Percentiles rank a stretch among this genome's conserved stretches.
Evolutionary conservation across 1,140 invertebrate genomes (phyloP).

Genomic region (Bombus terrestris): DNA sequence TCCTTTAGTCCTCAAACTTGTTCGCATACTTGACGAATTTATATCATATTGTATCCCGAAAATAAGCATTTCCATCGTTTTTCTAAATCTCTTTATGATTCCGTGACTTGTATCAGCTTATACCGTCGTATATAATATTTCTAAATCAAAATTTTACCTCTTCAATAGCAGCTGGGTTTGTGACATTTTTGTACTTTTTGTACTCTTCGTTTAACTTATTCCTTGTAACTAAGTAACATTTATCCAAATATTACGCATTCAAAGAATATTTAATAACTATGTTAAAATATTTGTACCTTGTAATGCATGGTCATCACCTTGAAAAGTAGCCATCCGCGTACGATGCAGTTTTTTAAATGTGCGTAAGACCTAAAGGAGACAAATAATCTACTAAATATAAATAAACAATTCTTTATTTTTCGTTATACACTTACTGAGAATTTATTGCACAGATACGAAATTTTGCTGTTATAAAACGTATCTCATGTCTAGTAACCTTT

Average conservation of each 20-base stretch:
- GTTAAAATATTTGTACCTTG: constrained; percentile 76
- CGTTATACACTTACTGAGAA: too few species aligned
- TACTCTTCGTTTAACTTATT: constrained; percentile 87
- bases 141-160: constrained; percentile 79
- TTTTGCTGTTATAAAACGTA: background rate
- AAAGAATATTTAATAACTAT: constrained; percentile 20
- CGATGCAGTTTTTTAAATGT: constrained; percentile 87
- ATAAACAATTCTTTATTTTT: too few species aligned
- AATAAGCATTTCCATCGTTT: too few species aligned
- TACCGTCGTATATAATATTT: too few species aligned
- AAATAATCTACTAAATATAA: constrained; percentile 17
- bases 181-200: constrained; percentile 84
- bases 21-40: too few species aligned
- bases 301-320: constrained; percentile 84
- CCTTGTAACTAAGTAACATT: constrained; percentile 79
- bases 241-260: constrained; percentile 27
- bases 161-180: constrained; percentile 82
- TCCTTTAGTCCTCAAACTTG: too few species aligned
- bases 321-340: constrained; percentile 85
- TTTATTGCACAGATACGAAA: background rate
- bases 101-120: too few species aligned
- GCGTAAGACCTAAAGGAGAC: constrained; percentile 83
- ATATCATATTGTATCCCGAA: too few species aligned
- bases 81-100: too few species aligned
- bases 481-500: background rate